These are phyloP conservation scores for Pseudococcus viburni DNA, from an alignment of 2,888 invertebrate genomes.

Conservation along the genomic window DNA sequence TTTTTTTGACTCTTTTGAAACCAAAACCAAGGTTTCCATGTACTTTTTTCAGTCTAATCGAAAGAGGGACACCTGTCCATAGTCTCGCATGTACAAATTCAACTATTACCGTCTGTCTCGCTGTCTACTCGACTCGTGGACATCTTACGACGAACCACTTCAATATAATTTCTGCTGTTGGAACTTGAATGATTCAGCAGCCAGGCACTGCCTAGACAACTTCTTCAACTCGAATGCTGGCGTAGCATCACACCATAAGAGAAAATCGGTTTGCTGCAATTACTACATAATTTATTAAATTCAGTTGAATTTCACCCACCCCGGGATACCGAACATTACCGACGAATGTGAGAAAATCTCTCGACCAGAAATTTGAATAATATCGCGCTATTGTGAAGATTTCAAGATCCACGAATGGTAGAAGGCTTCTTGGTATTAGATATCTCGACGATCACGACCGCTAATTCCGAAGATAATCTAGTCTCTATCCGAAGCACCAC, in stretches of 20 bases:
- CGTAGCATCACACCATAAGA: not conserved
- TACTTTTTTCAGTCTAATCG: too few species aligned
- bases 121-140: too few species aligned
- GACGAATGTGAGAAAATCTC: not conserved
- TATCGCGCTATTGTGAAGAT: not conserved
- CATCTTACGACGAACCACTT: not conserved
- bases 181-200: not conserved
- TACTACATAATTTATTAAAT: conserved; percentile 2
- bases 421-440: not conserved
- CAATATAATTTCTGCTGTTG: not conserved
- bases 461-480: conserved; percentile 24
- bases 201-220: conserved; percentile 40
- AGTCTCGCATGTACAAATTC: too few species aligned
- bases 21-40: too few species aligned
- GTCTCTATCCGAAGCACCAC: not conserved
- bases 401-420: not conserved
- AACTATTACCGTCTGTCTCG: too few species aligned
- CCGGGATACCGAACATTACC: not conserved
- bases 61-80: too few species aligned
- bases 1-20: too few species aligned
- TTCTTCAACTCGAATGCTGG: conserved; percentile 20
- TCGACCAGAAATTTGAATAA: not conserved
- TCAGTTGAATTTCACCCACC: not conserved
- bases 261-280: not conserved
- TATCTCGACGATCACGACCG: not conserved